Percentiles rank a stretch among this genome's conserved stretches.
These are phyloP conservation scores for Erebia epiphron DNA, from an alignment of 2,888 invertebrate genomes.

Conservation along the genomic window DNA sequence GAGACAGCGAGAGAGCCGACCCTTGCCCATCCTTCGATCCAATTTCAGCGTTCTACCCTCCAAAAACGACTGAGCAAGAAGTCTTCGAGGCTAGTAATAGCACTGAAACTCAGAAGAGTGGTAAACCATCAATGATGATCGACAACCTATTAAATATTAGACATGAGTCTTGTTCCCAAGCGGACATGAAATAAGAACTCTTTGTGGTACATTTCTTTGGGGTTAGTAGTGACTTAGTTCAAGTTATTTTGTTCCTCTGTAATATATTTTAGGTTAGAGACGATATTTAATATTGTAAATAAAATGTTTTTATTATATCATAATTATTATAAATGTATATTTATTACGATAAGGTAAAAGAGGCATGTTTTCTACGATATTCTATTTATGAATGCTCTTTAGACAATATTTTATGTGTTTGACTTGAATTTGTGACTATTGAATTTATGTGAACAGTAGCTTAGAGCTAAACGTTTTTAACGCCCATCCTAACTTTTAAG, in stretches of 20 bases:
- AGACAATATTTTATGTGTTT: constrained; percentile 42
- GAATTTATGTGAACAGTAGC: constrained; percentile 3
- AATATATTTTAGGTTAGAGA: constrained; percentile 68
- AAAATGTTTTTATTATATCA: constrained; percentile 77
- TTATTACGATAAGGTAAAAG: constrained; percentile 57
- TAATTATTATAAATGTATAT: constrained; percentile 61
- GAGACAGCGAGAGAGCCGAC: constrained; percentile 70
- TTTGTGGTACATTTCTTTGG: constrained; percentile 51
- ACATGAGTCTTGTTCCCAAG: constrained; percentile 64
- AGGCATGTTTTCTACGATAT: constrained; percentile 69
- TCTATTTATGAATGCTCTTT: constrained; percentile 38
- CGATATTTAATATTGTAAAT: constrained; percentile 78
- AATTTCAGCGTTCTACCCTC: constrained; percentile 75
- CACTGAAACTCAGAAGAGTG: constrained; percentile 62
- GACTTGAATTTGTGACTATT: background rate
- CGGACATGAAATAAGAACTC: constrained; percentile 62
- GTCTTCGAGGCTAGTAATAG: constrained; percentile 51
- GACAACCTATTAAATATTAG: constrained; percentile 71
- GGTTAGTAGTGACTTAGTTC: constrained; percentile 75
- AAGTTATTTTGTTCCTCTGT: constrained; percentile 80
- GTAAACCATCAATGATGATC: constrained; percentile 72
- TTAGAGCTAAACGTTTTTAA: background rate
- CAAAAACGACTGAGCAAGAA: constrained; percentile 62
- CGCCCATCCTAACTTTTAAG: too few relatives aligned
- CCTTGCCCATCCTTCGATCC: constrained; percentile 69